Evolutionary conservation across 2,113 vertebrate genomes (phyloP).

Genomic region (Neolamprologus kungweensis): DNA sequence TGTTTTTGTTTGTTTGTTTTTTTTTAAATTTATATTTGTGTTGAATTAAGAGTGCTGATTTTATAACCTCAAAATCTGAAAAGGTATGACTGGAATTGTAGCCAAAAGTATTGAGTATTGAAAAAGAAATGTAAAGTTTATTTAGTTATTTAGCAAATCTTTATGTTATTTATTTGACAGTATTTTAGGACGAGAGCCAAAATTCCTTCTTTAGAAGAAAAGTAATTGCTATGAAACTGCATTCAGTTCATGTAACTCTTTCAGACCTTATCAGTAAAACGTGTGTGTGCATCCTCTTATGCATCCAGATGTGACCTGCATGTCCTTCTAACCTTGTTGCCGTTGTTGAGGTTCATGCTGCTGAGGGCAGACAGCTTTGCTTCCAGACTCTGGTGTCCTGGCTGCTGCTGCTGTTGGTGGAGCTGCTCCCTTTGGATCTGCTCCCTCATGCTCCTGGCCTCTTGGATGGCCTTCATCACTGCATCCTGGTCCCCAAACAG

Average conservation of each 20-base stretch:
- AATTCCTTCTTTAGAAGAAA: not conserved
- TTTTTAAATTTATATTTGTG: not conserved
- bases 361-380: conserved; percentile 87
- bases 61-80: not conserved
- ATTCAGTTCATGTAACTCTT: not conserved
- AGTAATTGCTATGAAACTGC: not conserved
- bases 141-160: not conserved
- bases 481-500: conserved; percentile 98
- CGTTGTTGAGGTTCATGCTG: conserved; percentile 88
- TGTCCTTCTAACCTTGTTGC: conserved; percentile 84
- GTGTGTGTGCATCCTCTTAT: not conserved
- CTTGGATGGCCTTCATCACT: conserved; percentile 98
- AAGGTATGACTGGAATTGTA: not conserved
- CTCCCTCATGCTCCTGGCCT: conserved; percentile 95
- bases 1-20: not conserved
- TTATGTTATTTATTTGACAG: not conserved
- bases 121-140: not conserved
- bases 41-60: not conserved
- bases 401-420: conserved; percentile 82
- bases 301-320: not conserved
- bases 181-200: not conserved
- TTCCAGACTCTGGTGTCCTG: conserved; percentile 72
- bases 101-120: not conserved
- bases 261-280: not conserved
- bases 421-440: conserved; percentile 90